A percentile compares a stretch with the other conserved stretches of the same genome.
These are phyloP conservation scores for Formicarius rufipectus DNA, from an alignment of 2,113 vertebrate genomes.

Conservation along the genomic window DNA sequence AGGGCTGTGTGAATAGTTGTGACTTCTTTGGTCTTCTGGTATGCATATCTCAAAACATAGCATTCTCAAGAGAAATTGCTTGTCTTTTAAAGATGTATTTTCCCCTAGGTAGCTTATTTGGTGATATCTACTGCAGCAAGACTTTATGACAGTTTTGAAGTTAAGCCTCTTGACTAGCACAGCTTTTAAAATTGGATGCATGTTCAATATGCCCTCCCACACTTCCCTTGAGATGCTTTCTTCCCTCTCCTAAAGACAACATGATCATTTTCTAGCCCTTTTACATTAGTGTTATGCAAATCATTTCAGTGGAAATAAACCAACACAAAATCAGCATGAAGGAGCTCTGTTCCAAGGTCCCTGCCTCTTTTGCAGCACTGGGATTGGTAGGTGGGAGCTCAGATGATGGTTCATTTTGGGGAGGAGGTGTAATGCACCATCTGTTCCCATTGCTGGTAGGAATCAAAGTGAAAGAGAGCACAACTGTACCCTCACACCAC, in stretches of 20 bases:
- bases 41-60: neutral
- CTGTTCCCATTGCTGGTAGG: conserved; percentile 21
- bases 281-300: neutral
- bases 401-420: neutral
- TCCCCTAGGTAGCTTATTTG: neutral
- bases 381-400: neutral
- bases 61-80: neutral
- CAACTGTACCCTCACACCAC: neutral
- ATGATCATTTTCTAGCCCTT: neutral
- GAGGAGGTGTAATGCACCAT: conserved; percentile 17
- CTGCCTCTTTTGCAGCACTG: neutral
- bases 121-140: neutral
- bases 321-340: conserved; percentile 9
- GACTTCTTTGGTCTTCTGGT: neutral
- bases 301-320: conserved; percentile 36
- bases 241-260: neutral
- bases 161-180: neutral
- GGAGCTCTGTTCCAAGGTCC: conserved; percentile 6
- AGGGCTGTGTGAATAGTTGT: neutral
- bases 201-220: neutral
- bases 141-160: neutral
- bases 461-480: neutral
- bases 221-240: neutral
- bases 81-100: neutral
- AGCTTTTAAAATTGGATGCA: neutral